Percentiles rank a stretch among this genome's conserved stretches.
phyloP scores from a whole-genome alignment of 2,797 vertebrate genomes.

The Protonibea diacanthus region DNA sequence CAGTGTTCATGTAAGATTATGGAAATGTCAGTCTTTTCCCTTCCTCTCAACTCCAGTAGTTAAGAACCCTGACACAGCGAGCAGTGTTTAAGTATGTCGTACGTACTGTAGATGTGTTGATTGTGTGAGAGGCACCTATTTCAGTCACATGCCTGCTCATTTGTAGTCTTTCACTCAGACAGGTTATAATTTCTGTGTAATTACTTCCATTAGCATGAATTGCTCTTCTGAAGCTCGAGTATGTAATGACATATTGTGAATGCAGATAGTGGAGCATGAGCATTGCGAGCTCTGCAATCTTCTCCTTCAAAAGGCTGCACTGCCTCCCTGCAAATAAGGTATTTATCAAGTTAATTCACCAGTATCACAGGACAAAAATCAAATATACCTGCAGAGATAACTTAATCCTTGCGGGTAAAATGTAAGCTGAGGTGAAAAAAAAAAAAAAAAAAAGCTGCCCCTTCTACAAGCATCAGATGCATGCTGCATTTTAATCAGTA shows the following conservation, averaged over 20 bases:
- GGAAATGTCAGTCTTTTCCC: conserved; percentile 77
- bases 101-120: conserved; percentile 65
- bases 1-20: conserved; percentile 80
- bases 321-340: conserved; percentile 45
- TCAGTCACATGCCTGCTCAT: conserved; percentile 64
- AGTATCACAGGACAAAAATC: conserved; percentile 22
- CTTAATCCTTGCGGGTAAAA: conserved; percentile 27
- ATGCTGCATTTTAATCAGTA: conserved; percentile 11
- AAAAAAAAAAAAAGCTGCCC: conserved; percentile 1
- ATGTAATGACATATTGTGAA: conserved; percentile 71
- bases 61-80: conserved; percentile 49
- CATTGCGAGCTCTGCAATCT: conserved; percentile 43
- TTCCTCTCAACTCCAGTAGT: conserved; percentile 50
- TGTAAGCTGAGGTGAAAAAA: neutral
- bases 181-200: conserved; percentile 79
- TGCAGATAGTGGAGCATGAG: conserved; percentile 53
- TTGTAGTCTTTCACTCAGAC: conserved; percentile 71
- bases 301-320: conserved; percentile 36
- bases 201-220: conserved; percentile 76
- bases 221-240: conserved; percentile 73
- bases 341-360: conserved; percentile 52
- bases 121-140: conserved; percentile 66
- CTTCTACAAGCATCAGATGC: conserved; percentile 1
- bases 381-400: conserved; percentile 21
- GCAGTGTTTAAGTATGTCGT: conserved; percentile 59